A percentile compares a stretch with the other conserved stretches of the same genome.
phyloP scores from a whole-genome alignment of 2,113 vertebrate genomes.

The Rhodinocichla rosea region DNA sequence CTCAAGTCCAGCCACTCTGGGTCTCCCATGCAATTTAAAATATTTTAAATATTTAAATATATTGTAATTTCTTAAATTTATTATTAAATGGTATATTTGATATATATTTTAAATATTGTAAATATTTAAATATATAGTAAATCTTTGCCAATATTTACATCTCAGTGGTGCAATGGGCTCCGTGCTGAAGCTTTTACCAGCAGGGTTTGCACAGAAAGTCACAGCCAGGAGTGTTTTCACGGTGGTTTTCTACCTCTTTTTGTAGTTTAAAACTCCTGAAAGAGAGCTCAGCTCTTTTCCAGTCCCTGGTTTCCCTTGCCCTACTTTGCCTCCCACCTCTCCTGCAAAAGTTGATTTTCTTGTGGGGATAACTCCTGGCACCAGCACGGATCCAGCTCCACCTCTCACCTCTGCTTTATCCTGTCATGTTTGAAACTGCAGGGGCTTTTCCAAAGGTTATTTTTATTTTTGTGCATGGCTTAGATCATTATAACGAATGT shows the following conservation, averaged over 20 bases:
- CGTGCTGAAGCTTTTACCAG: neutral
- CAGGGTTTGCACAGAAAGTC: neutral
- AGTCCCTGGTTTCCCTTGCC: neutral
- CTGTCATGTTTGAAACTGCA: neutral
- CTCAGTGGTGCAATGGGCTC: neutral
- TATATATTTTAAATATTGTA: neutral
- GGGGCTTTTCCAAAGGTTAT: neutral
- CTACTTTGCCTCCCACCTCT: neutral
- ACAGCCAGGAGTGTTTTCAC: neutral
- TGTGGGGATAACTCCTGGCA: neutral
- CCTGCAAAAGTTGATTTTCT: neutral
- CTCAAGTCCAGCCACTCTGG: neutral
- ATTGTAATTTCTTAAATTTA: too few relatives aligned
- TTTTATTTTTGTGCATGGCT: neutral
- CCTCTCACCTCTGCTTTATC: neutral
- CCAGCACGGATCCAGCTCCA: accelerated
- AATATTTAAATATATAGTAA: too few relatives aligned
- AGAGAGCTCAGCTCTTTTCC: neutral
- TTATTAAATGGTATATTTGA: too few relatives aligned
- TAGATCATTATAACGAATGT: conserved; percentile 32
- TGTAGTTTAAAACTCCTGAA: neutral
- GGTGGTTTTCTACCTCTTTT: neutral
- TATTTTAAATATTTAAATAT: too few relatives aligned
- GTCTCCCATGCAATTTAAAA: neutral
- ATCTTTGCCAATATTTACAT: neutral